Conservation (phyloP, 2,888 invertebrate genomes). For the Danaus chrysippus region DNA sequence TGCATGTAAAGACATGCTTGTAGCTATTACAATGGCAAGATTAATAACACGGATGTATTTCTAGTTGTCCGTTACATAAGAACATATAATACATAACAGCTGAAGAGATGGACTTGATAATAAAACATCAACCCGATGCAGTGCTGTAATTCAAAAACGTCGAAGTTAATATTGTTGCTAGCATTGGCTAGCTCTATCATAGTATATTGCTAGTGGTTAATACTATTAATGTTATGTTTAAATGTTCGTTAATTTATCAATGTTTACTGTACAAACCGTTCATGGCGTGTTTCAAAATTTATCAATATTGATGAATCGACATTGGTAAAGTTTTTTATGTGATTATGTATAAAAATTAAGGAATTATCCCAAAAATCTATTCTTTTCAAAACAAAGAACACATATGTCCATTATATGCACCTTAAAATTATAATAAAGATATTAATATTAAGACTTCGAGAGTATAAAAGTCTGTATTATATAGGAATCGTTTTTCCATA, state of each 20-base stretch:
- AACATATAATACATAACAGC: constrained; percentile 75
- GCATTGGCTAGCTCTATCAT: constrained; percentile 50
- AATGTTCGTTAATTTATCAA: constrained; percentile 8
- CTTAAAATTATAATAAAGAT: too few species aligned
- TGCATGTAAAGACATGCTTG: constrained; percentile 66
- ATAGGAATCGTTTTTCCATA: too few species aligned
- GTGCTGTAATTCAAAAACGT: constrained; percentile 67
- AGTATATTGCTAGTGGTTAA: constrained; percentile 60
- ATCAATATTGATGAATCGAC: too few species aligned
- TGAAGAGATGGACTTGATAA: constrained; percentile 75
- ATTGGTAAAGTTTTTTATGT: too few species aligned
- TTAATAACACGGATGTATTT: constrained; percentile 73
- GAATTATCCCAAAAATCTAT: too few species aligned
- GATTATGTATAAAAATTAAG: too few species aligned
- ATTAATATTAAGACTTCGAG: too few species aligned
- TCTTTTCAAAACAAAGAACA: too few species aligned
- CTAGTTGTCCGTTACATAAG: constrained; percentile 59
- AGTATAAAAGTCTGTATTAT: too few species aligned
- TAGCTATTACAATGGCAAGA: constrained; percentile 74
- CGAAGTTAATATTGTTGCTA: constrained; percentile 73
- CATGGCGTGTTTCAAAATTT: too few species aligned
- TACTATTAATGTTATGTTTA: constrained; percentile 22
- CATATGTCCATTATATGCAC: too few species aligned
- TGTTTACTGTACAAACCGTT: background rate
- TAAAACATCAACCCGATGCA: constrained; percentile 67